Evolutionary conservation across 2,113 vertebrate genomes (phyloP).

Genomic region (Ictalurus furcatus): DNA sequence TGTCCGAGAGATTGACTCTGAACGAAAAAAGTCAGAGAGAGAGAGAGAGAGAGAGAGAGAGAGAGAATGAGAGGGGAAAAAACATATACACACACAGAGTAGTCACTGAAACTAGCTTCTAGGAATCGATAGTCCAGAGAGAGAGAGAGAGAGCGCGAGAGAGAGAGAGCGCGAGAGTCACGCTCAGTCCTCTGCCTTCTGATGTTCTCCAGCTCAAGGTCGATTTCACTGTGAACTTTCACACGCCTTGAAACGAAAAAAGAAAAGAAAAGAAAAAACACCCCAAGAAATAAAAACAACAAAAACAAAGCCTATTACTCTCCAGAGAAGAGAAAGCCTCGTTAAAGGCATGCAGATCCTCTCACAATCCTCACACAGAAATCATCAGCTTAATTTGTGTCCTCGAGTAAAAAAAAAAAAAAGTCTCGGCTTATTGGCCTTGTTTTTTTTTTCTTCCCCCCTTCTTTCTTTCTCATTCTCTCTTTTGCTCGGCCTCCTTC

Average conservation of each 20-base stretch:
- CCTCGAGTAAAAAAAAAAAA: background rate
- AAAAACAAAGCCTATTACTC: conserved; percentile 14
- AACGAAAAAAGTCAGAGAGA: background rate
- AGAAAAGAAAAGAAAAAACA: background rate
- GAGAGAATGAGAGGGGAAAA: background rate
- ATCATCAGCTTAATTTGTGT: conserved; percentile 18
- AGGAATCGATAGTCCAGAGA: conserved; percentile 10
- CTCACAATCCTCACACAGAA: background rate
- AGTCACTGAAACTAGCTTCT: background rate
- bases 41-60: background rate
- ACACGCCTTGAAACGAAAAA: background rate
- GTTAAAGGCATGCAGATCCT: conserved; percentile 11
- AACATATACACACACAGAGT: background rate
- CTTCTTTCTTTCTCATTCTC: background rate
- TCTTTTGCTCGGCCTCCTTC: conserved; percentile 11
- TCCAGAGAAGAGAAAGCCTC: background rate
- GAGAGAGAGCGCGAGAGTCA: background rate
- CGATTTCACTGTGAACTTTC: background rate
- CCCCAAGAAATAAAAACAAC: background rate
- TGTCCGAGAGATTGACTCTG: conserved; percentile 22
- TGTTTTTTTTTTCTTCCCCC: background rate
- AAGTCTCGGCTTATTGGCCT: background rate
- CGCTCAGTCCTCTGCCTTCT: background rate
- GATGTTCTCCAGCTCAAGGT: conserved; percentile 31
- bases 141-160: background rate